A percentile compares a stretch with the other conserved stretches of the same genome.
These are phyloP conservation scores for Calliphora vicina DNA, from an alignment of 1,140 invertebrate genomes.

Conservation along the genomic window DNA sequence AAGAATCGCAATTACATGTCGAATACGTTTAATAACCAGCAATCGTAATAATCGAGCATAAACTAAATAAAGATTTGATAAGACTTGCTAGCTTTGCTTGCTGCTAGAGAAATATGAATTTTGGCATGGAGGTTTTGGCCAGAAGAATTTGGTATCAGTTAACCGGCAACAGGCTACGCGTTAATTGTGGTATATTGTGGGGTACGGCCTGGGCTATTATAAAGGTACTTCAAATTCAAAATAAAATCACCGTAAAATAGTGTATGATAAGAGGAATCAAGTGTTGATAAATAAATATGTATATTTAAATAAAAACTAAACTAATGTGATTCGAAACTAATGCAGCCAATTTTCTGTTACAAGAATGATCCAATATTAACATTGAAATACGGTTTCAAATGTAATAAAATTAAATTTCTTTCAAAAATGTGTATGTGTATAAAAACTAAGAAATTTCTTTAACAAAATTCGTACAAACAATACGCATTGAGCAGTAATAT, in stretches of 20 bases:
- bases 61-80: not conserved
- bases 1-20: not conserved
- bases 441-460: too few relatives aligned
- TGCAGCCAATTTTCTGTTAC: too few relatives aligned
- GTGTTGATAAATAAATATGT: too few relatives aligned
- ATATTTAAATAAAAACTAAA: too few relatives aligned
- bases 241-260: not conserved
- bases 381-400: too few relatives aligned
- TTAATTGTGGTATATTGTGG: constrained; percentile 29
- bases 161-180: constrained; percentile 23
- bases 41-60: not conserved
- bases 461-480: too few relatives aligned
- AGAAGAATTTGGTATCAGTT: constrained; percentile 17
- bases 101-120: not conserved
- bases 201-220: not conserved
- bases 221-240: not conserved
- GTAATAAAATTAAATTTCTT: too few relatives aligned
- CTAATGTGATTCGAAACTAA: too few relatives aligned
- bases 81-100: not conserved
- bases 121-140: not conserved
- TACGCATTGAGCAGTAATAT: too few relatives aligned
- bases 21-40: not conserved
- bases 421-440: too few relatives aligned
- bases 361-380: too few relatives aligned
- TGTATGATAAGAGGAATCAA: too few relatives aligned